Evolutionary conservation across 1,140 invertebrate genomes (phyloP).

Genomic region (Nilaparvata lugens): DNA sequence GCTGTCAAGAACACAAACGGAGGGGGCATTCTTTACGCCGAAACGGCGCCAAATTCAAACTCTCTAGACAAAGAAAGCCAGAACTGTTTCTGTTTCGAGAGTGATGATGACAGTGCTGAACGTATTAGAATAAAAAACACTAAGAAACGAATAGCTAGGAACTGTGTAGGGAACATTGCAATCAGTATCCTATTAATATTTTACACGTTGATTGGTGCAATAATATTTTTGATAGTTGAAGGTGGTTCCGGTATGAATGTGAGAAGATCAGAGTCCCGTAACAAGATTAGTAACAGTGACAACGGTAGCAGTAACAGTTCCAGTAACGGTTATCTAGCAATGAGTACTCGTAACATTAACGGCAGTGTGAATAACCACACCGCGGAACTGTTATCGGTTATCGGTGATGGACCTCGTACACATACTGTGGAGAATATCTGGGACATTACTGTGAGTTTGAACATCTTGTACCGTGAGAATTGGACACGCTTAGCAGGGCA

Average conservation of each 20-base stretch:
- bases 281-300: background rate
- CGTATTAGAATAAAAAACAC: constrained; percentile 46
- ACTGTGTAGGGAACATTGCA: constrained; percentile 75
- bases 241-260: constrained; percentile 46
- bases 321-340: background rate
- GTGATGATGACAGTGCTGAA: constrained; percentile 33
- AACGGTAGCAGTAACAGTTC: background rate
- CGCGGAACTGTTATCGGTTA: constrained; percentile 36
- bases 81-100: constrained; percentile 52
- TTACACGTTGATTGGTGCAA: constrained; percentile 84
- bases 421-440: constrained; percentile 82
- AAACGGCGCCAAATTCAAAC: background rate
- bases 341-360: constrained; percentile 5
- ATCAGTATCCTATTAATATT: constrained; percentile 78
- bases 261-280: too few species aligned
- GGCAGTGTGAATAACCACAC: constrained; percentile 22
- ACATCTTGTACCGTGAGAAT: constrained; percentile 90
- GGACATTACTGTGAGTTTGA: constrained; percentile 88
- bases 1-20: constrained; percentile 1
- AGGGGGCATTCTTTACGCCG: background rate
- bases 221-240: constrained; percentile 87
- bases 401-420: constrained; percentile 52
- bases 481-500: constrained; percentile 81
- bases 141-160: constrained; percentile 53
- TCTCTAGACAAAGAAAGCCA: constrained; percentile 31